Base-by-base conservation (phyloP, 92 coral and sea anemone species). In the Palythoa caribaeorum region DNA sequence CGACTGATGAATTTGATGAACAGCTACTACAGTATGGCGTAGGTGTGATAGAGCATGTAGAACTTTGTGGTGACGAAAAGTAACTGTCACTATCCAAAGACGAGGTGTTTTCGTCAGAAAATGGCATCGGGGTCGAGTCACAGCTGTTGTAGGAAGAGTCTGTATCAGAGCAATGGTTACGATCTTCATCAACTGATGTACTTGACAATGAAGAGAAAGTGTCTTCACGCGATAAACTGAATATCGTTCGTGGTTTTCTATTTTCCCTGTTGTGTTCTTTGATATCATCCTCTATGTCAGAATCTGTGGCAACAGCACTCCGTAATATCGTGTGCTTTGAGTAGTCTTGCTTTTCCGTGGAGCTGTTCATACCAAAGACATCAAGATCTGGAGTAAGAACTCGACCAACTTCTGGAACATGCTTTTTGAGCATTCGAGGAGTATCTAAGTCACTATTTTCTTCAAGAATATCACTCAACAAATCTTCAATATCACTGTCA, bases 121-220 rank as follows among this genome's bases (percentile, higher is more conserved):
- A 65, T 35, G 92, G 77, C 3, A 91, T 93, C 3, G 98, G 96
- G 1, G 94, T 88, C 11, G 98, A 92, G 13, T 76, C 95, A 20
- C 91, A 88, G 51, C 98, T 91, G 84, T 90, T 92, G 86, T 94
- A 96, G 2, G 98, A 93, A 20, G 98, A 93, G 84, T 95, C 96
- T 19, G 94, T 90, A 44, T 90, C 96, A 20, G 94, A 91, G 20
- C 83, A 89, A n/a, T 63, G 76, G 21, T 81, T 59, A 5, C 35
- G 76, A 50, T 47, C 76, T 10, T 80, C 90, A 19, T 92, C 93
- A 37, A 84, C 76, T 54, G 78, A 81, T 28, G 50, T 51, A 68
- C 86, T 81, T 28, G 86, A 81, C 10, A 81, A 69, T 48, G 86
- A 81, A 13, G 86, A 65, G 44, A 81, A 81, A 6, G 86, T 65